These are phyloP conservation scores for Alfaro cultratus DNA, from an alignment of 2,797 vertebrate species.

Conservation along the genomic window DNA sequence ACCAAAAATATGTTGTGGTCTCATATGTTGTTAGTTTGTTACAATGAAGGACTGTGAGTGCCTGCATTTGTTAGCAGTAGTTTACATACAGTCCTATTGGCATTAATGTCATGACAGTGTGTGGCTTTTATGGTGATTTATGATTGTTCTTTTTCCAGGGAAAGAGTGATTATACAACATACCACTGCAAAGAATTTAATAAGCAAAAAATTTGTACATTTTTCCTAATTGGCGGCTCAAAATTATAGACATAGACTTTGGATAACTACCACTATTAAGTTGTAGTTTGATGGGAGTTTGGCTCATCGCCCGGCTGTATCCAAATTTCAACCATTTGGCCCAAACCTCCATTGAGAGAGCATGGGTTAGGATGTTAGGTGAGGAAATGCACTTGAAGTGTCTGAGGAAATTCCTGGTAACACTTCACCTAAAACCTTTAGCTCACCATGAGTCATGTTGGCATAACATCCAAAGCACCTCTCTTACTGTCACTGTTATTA, in stretches of 20 bases:
- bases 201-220: neutral
- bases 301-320: neutral
- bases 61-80: neutral
- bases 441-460: neutral
- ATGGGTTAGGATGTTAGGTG: neutral
- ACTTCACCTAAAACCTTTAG: neutral
- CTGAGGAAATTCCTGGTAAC: neutral
- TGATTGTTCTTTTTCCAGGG: neutral
- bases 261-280: neutral
- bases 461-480: neutral
- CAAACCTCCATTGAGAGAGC: neutral
- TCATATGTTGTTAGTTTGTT: constrained; percentile 5
- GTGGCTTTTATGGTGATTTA: neutral
- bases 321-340: neutral
- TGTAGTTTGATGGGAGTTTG: neutral
- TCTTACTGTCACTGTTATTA: constrained; percentile 9
- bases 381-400: neutral
- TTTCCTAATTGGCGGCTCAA: neutral
- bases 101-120: neutral
- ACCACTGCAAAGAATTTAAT: neutral
- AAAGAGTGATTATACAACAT: neutral
- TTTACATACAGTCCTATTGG: neutral
- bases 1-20: constrained; percentile 48
- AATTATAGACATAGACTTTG: neutral
- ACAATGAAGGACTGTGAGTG: neutral